Conservation (phyloP, 2,797 vertebrate species). For the Diplodus sargus region DNA sequence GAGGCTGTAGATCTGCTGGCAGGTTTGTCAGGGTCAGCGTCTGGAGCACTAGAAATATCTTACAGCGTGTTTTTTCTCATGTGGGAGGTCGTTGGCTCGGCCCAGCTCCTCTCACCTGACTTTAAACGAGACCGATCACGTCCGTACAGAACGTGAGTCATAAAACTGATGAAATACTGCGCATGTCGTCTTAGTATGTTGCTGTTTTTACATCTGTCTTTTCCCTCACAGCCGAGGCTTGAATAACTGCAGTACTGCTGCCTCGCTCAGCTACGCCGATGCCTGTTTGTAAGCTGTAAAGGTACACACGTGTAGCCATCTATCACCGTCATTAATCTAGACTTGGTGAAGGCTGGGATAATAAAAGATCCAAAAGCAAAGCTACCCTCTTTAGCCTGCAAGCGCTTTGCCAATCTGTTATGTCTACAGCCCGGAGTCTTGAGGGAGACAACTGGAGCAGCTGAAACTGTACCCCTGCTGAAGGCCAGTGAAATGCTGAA, state of each 20-base stretch:
- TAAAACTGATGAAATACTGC: constrained; percentile 46
- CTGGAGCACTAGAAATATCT: constrained; percentile 60
- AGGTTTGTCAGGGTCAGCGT: constrained; percentile 68
- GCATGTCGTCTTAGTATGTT: constrained; percentile 1
- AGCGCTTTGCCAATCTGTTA: constrained; percentile 44
- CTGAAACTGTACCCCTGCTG: constrained; percentile 63
- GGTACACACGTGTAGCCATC: constrained; percentile 53
- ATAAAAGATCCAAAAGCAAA: constrained; percentile 50
- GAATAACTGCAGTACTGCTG: constrained; percentile 43
- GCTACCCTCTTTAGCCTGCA: constrained; percentile 36
- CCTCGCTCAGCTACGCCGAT: constrained; percentile 30
- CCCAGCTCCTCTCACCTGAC: constrained; percentile 60
- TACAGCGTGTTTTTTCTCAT: constrained; percentile 31
- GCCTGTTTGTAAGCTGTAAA: constrained; percentile 46
- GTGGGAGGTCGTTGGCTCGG: constrained; percentile 36
- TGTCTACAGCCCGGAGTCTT: constrained; percentile 52
- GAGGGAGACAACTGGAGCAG: constrained; percentile 53
- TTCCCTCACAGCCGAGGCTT: constrained; percentile 34
- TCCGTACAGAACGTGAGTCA: constrained; percentile 21
- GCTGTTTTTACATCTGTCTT: constrained; percentile 29
- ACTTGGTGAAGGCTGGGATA: constrained; percentile 45
- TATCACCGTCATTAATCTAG: constrained; percentile 51
- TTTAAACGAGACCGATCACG: constrained; percentile 32
- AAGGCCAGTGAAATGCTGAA: constrained; percentile 65
- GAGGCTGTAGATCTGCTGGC: constrained; percentile 65